Evolutionary conservation across 2,113 vertebrate species (phyloP).

Genomic region (Muntiacus muntjak): DNA sequence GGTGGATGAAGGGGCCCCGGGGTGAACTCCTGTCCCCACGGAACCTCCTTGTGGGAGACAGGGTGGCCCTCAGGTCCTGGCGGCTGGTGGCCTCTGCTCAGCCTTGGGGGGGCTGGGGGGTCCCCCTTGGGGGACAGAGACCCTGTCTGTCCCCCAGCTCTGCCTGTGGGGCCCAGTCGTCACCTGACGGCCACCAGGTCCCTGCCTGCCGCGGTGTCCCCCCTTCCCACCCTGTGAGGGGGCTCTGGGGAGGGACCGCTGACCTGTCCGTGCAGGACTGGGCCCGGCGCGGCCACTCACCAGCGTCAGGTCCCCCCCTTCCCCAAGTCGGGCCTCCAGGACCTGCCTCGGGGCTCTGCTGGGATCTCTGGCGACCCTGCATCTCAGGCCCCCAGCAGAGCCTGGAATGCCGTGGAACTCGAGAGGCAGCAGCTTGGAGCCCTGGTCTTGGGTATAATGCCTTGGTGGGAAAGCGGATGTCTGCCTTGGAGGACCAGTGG

Average conservation of each 20-base stretch:
- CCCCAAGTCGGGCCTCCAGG: accelerated
- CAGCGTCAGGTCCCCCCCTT: accelerated
- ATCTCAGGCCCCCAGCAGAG: background rate
- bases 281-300: background rate
- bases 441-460: background rate
- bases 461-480: background rate
- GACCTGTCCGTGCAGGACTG: background rate
- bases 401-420: accelerated
- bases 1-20: background rate
- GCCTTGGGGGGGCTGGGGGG: background rate
- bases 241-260: background rate
- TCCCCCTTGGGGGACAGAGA: background rate
- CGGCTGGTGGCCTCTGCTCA: background rate
- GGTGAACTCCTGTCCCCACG: background rate
- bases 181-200: accelerated
- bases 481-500: accelerated
- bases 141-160: accelerated
- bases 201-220: background rate
- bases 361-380: background rate
- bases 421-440: background rate
- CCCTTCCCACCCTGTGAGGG: accelerated
- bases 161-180: accelerated
- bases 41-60: background rate
- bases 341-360: background rate
- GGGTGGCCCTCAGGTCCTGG: background rate